Base-by-base conservation (phyloP, 2,797 vertebrate genomes). In the Hydrophis major region DNA sequence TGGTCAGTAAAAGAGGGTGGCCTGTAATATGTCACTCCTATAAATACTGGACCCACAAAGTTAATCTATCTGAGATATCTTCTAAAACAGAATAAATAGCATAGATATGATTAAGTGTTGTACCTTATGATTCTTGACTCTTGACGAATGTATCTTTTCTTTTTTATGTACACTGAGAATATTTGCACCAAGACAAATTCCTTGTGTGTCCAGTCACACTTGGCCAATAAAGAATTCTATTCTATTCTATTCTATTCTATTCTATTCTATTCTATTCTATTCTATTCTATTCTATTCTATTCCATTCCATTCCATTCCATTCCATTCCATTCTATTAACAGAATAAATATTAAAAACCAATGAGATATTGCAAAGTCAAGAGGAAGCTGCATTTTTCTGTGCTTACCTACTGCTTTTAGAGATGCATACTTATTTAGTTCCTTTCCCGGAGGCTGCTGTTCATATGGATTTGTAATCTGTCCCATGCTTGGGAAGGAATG, bases 401-500 rank as follows among this genome's bases (percentile, higher is more conserved):
- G 91, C 99, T 99, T 98, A 99, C 99, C 99, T 1, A 99, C 99
- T 50, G 99, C 99, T 97, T 99, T 99, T 22, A 99, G 97, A 87
- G 99, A 99, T 93, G 99, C 99, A 0, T 99, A 99, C 96, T 99
- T 99, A 98, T 99, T 99, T 93, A 99, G 97, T 86, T 99, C 99
- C 96, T 99, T 99, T 96, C 98, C 98, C 0, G 98, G 98, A 0
- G 98, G 98, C 95, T 99, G 99, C 94, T 99, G 99, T 88, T 99
- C 99, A 0, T 99, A 99, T 1, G 98, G 98, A 50, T 99, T 99
- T 94, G 99, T 98, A 97, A 99, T 98, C 98, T 99, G 99, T 94
- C 98, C 98, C 97, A 99, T 98, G 92, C 97, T 98, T 57, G 99
- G 99, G 92, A 99, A 99, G 0, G 99, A 99, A 87, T 99, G 99